A percentile compares a stretch with the other conserved stretches of the same genome.
These are phyloP conservation scores for Tetragonula clypearis DNA, from an alignment of 1,140 invertebrate genomes.

Conservation along the genomic window DNA sequence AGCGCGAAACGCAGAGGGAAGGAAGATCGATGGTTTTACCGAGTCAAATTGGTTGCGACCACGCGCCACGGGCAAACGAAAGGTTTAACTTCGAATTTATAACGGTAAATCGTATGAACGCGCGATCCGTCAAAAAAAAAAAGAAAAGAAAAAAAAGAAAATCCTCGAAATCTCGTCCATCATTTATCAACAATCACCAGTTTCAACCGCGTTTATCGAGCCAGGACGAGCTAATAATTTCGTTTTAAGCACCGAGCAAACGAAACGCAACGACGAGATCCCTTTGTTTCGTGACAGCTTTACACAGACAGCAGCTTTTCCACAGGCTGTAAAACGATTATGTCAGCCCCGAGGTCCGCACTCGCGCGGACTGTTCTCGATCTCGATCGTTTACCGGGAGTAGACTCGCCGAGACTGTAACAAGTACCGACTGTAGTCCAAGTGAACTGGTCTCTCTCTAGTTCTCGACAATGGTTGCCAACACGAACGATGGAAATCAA, in stretches of 20 bases:
- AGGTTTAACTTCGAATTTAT: background rate
- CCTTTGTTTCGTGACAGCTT: background rate
- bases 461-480: background rate
- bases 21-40: conserved; percentile 5
- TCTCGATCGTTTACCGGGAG: background rate
- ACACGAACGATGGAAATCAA: background rate
- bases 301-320: background rate
- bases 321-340: conserved; percentile 22
- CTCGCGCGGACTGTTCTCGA: conserved; percentile 1
- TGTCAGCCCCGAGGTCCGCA: background rate
- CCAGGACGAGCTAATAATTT: background rate
- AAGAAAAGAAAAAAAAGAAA: no score
- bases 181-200: background rate
- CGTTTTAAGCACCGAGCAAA: background rate
- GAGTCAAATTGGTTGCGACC: background rate
- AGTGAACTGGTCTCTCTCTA: background rate
- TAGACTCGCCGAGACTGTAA: background rate
- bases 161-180: background rate
- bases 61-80: background rate
- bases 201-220: background rate
- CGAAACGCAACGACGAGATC: background rate
- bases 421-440: background rate
- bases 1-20: background rate
- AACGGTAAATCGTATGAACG: background rate
- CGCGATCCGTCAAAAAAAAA: background rate